Percentiles rank a stretch among this genome's conserved stretches.
phyloP scores from a whole-genome alignment of 2,113 vertebrate species.

The Opisthocomus hoazin region DNA sequence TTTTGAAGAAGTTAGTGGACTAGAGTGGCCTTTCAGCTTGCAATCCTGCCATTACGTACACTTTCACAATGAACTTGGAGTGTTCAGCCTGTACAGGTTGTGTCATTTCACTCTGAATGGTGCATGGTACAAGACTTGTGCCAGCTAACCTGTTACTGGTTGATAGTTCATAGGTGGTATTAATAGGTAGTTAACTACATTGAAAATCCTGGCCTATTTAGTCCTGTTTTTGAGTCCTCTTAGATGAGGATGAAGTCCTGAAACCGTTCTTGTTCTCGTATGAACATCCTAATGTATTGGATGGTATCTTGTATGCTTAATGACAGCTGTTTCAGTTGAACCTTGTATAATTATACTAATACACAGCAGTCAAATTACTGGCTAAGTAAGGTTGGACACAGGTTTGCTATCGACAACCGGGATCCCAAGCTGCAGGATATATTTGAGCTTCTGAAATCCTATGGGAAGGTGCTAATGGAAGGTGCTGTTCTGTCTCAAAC shows the following conservation, averaged over 20 bases:
- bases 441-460: background rate
- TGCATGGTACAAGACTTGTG: background rate
- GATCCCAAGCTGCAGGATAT: background rate
- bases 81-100: background rate
- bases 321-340: background rate
- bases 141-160: background rate
- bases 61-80: background rate
- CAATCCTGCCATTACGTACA: rapidly evolving
- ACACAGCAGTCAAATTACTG: background rate
- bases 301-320: background rate
- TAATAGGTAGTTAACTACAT: background rate
- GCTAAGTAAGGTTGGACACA: background rate
- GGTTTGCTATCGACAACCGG: background rate
- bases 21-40: background rate
- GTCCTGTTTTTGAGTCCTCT: background rate
- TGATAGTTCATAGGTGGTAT: too few relatives aligned
- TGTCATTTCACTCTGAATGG: background rate
- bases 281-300: background rate
- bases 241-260: background rate
- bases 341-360: background rate
- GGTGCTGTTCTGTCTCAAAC: background rate
- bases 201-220: background rate
- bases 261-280: background rate
- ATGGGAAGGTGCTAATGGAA: background rate
- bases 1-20: background rate